These are phyloP conservation scores for Mylabris sibirica DNA, from an alignment of 2,888 invertebrate species.

Conservation along the genomic window DNA sequence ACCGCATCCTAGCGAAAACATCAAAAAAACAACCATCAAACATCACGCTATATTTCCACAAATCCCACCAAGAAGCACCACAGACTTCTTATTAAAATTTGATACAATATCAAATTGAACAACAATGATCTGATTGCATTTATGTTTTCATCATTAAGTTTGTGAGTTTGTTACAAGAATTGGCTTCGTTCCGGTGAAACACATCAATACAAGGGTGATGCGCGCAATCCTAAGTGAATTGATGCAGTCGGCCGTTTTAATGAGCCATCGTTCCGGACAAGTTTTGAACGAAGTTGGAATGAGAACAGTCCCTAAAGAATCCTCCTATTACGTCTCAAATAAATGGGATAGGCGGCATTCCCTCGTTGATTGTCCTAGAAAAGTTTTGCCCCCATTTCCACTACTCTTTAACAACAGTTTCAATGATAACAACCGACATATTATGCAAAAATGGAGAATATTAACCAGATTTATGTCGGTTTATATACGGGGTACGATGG, in stretches of 20 bases:
- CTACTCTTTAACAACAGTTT: constrained; percentile 15
- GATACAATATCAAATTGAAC: background rate
- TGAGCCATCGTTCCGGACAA: constrained; percentile 32
- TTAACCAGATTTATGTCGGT: background rate
- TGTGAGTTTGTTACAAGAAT: background rate
- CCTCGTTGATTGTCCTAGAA: constrained; percentile 42
- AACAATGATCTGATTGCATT: background rate
- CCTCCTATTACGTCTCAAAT: constrained; percentile 37
- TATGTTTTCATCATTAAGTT: background rate
- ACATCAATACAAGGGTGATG: background rate
- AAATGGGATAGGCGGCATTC: constrained; percentile 40
- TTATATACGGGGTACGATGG: too few relatives aligned
- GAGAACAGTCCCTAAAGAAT: constrained; percentile 8
- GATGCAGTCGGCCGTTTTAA: constrained; percentile 38
- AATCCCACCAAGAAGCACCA: too few relatives aligned
- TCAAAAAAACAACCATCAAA: constrained; percentile 5
- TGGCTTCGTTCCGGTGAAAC: constrained; percentile 3
- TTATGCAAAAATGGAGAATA: background rate
- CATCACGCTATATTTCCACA: background rate
- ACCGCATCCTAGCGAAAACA: constrained; percentile 5
- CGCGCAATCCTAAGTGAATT: constrained; percentile 2
- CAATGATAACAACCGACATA: background rate
- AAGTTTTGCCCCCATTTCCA: constrained; percentile 33
- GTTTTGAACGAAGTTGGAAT: constrained; percentile 29
- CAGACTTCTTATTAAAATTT: background rate